Evolutionary conservation across 1,140 invertebrate species (phyloP).

Genomic region (Cydia amplana): DNA sequence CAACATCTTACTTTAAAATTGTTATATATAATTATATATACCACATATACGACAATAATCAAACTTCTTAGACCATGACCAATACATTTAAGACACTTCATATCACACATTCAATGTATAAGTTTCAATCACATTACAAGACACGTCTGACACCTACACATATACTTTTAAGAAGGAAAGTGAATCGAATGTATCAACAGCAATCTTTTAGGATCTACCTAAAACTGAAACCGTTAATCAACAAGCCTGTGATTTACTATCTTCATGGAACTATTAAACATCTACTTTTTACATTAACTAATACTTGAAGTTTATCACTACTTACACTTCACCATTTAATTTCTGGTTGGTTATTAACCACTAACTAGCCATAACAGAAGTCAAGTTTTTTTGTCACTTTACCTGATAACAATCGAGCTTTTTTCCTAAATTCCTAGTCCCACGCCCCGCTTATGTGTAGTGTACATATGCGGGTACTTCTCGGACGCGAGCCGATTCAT

Average conservation of each 20-base stretch:
- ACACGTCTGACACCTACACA: not conserved
- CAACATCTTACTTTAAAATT: not conserved
- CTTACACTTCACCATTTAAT: not conserved
- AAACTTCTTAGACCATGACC: conserved; percentile 1
- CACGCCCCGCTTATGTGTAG: too few species aligned
- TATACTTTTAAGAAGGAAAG: not conserved
- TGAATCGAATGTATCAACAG: not conserved
- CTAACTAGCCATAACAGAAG: too few species aligned
- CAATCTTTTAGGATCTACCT: not conserved
- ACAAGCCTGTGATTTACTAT: too few species aligned
- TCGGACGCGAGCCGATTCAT: too few species aligned
- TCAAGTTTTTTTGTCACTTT: too few species aligned
- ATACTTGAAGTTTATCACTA: not conserved
- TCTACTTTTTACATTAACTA: not conserved
- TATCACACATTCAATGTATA: conserved; percentile 1
- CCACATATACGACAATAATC: not conserved
- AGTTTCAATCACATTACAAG: conserved; percentile 9
- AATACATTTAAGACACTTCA: not conserved
- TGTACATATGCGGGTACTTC: too few species aligned
- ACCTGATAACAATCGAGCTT: too few species aligned
- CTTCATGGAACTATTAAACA: not conserved
- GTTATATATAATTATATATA: not conserved
- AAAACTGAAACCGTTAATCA: not conserved
- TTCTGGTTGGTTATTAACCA: too few species aligned
- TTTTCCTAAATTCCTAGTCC: too few species aligned